phyloP scores from a whole-genome alignment of 2,113 vertebrate species.

The Taurulus bubalis region DNA sequence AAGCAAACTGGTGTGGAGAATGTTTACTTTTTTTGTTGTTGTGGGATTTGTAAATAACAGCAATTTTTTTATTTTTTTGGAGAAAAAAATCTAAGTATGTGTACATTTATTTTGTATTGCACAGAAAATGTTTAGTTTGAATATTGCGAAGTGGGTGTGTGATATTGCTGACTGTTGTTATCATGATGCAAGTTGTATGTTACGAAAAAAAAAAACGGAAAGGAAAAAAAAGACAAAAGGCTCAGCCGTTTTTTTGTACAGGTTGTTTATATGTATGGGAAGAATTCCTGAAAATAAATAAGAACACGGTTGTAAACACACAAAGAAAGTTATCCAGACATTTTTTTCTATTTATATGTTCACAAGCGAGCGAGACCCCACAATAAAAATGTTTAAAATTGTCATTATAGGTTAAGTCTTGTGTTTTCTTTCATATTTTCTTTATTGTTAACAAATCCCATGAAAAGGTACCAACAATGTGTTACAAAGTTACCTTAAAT shows the following conservation, averaged over 20 bases:
- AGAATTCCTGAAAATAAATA: constrained; percentile 89
- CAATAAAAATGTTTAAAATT: background rate
- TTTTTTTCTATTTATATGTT: constrained; percentile 12
- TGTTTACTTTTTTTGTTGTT: constrained; percentile 88
- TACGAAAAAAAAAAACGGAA: constrained; percentile 70
- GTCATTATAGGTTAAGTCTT: background rate
- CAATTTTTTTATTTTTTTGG: constrained; percentile 87
- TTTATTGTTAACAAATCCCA: background rate
- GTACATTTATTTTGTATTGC: constrained; percentile 92
- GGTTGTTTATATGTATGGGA: constrained; percentile 92
- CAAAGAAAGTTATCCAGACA: background rate
- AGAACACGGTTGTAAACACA: constrained; percentile 68
- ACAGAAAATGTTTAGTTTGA: constrained; percentile 89
- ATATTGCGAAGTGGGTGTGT: constrained; percentile 88
- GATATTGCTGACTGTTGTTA: constrained; percentile 88
- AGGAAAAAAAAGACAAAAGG: constrained; percentile 77
- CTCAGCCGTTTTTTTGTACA: constrained; percentile 89
- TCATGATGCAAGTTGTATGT: constrained; percentile 85
- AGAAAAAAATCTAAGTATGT: constrained; percentile 77
- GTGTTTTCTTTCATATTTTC: background rate
- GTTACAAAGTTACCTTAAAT: background rate
- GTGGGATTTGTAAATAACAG: constrained; percentile 90
- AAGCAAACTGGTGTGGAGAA: constrained; percentile 82
- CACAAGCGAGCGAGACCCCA: background rate
- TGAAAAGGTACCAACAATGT: background rate